Conservation (phyloP, 2,888 invertebrate species). For the Chouioia cunea region DNA sequence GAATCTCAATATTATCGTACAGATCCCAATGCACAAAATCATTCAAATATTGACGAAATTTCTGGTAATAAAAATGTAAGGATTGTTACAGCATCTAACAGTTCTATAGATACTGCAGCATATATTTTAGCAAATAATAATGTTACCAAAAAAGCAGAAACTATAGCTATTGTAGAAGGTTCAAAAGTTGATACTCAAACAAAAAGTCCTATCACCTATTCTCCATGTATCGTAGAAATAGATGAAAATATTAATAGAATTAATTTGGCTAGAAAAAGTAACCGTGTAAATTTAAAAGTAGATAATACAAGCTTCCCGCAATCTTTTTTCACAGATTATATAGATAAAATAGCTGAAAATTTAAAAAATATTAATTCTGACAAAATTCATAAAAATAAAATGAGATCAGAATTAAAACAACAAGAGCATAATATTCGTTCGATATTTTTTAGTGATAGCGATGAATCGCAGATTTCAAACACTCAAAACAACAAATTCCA, state of each 20-base stretch:
- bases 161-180: conserved; percentile 54
- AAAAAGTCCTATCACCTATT: no score
- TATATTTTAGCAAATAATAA: conserved; percentile 60
- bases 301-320: no score
- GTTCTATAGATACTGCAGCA: conserved; percentile 59
- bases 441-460: conserved; percentile 16
- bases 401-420: background rate
- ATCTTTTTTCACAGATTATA: background rate
- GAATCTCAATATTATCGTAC: background rate
- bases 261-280: no score
- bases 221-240: no score
- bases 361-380: background rate
- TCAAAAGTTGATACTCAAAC: conserved; percentile 44
- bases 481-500: background rate
- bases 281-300: no score
- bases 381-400: background rate
- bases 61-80: background rate
- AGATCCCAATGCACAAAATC: conserved; percentile 14
- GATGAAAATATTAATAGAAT: no score
- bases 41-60: background rate
- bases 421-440: background rate
- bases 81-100: conserved; percentile 42
- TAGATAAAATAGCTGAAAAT: conserved; percentile 4
- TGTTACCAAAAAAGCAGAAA: conserved; percentile 54
- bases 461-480: conserved; percentile 22